Percentiles rank a stretch among this genome's conserved stretches.
These are phyloP conservation scores for Ommatoiulus sabulosus DNA, from an alignment of 2,888 invertebrate species.

Conservation along the genomic window DNA sequence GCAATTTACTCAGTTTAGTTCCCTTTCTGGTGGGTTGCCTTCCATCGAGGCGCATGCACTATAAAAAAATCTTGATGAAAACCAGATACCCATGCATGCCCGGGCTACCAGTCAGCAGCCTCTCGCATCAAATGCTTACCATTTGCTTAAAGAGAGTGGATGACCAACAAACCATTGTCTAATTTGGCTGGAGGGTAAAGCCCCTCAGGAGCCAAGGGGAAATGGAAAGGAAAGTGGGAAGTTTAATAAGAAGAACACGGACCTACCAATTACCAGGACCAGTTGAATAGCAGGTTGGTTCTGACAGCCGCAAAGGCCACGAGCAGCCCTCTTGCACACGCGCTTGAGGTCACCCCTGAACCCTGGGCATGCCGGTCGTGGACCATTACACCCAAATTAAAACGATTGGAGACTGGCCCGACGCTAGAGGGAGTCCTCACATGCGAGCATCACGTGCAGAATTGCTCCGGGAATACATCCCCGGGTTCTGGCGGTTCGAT, in stretches of 20 bases:
- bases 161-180: neutral
- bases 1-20: neutral
- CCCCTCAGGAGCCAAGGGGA: neutral
- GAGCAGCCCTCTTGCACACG: constrained; percentile 18
- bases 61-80: neutral
- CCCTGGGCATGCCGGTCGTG: neutral
- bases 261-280: constrained; percentile 5
- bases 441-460: neutral
- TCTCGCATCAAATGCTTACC: neutral
- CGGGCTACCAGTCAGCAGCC: neutral
- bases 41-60: neutral
- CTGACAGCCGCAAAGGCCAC: constrained; percentile 22
- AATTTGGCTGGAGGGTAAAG: neutral
- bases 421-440: neutral
- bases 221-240: constrained; percentile 27
- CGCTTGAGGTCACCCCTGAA: constrained; percentile 22
- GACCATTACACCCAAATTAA: constrained; percentile 20
- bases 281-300: constrained; percentile 20
- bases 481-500: too few species aligned
- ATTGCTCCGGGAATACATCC: neutral
- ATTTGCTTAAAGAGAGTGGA: neutral
- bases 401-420: neutral
- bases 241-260: constrained; percentile 2
- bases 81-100: neutral
- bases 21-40: neutral